A percentile compares a stretch with the other conserved stretches of the same genome.
Conservation (phyloP, 1,140 invertebrate genomes). For the Drosophila paulistorum region DNA sequence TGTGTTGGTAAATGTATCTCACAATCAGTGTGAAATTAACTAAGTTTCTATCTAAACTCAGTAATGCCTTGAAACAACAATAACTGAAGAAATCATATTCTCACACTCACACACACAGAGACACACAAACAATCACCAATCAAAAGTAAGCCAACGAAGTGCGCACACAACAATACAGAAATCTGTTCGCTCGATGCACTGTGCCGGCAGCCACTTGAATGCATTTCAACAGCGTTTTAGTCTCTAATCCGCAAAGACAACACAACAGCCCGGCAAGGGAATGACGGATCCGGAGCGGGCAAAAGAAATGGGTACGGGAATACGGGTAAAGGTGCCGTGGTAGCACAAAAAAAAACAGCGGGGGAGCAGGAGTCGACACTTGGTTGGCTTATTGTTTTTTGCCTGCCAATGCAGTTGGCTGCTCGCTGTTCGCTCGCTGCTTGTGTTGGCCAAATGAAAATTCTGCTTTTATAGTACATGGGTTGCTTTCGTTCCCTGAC, state of each 20-base stretch:
- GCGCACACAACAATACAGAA: slow-evolving; percentile 17
- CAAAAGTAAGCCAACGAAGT: slow-evolving; percentile 29
- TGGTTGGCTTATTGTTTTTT: slow-evolving; percentile 44
- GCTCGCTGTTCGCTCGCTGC: slow-evolving; percentile 18
- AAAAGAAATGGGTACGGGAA: background rate
- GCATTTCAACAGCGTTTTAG: slow-evolving; percentile 63
- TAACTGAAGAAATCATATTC: background rate
- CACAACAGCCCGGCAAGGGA: slow-evolving; percentile 16
- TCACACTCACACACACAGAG: slow-evolving; percentile 4
- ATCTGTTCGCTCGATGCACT: slow-evolving; percentile 43
- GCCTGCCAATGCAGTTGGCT: slow-evolving; percentile 21
- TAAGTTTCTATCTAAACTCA: slow-evolving; percentile 1
- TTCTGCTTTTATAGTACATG: slow-evolving; percentile 25
- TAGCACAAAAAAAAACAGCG: background rate
- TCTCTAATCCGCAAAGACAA: slow-evolving; percentile 76
- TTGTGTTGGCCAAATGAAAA: slow-evolving; percentile 50
- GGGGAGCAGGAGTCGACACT: slow-evolving; percentile 30
- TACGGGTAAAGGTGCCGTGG: background rate
- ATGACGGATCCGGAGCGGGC: background rate
- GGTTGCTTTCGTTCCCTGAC: slow-evolving; percentile 37
- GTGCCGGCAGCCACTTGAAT: slow-evolving; percentile 60
- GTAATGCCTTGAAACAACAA: slow-evolving; percentile 1
- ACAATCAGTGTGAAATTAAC: slow-evolving; percentile 2
- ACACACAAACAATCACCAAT: slow-evolving; percentile 37
- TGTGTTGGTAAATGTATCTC: too few species aligned